These are phyloP conservation scores for Columba guinea DNA, from an alignment of 2,797 vertebrate species.

Conservation along the genomic window DNA sequence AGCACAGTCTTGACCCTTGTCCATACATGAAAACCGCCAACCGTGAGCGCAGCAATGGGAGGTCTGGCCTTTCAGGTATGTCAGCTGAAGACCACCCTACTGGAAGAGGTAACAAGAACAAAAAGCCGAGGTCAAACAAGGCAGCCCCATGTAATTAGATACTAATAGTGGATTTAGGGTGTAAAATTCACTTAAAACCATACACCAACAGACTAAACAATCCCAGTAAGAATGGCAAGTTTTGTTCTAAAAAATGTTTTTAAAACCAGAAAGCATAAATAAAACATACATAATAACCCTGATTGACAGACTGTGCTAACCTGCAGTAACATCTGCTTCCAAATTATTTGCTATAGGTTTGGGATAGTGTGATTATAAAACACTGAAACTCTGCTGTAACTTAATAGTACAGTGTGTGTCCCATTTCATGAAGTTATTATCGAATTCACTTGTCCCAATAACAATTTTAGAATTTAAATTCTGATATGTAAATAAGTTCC, in stretches of 20 bases:
- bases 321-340: slow-evolving; percentile 80
- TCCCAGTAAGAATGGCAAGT: slow-evolving; percentile 84
- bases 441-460: not conserved
- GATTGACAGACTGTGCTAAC: slow-evolving; percentile 77
- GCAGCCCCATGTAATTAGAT: slow-evolving; percentile 81
- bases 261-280: slow-evolving; percentile 85
- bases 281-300: slow-evolving; percentile 71
- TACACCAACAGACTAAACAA: slow-evolving; percentile 92
- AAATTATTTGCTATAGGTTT: slow-evolving; percentile 78
- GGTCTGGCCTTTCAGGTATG: slow-evolving; percentile 82
- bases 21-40: slow-evolving; percentile 72
- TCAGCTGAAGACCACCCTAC: slow-evolving; percentile 84
- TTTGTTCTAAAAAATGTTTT: slow-evolving; percentile 79
- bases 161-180: slow-evolving; percentile 81
- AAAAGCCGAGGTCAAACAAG: slow-evolving; percentile 79
- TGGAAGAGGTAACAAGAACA: slow-evolving; percentile 75
- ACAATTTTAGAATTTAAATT: not conserved
- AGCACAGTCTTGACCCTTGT: slow-evolving; percentile 75
- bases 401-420: not conserved
- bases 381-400: not conserved
- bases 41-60: slow-evolving; percentile 72
- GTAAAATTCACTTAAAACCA: slow-evolving; percentile 76
- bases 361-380: slow-evolving; percentile 76
- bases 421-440: not conserved
- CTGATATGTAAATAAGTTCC: not conserved